phyloP scores from a whole-genome alignment of 1,140 invertebrate species.

The Drosophila kohkoa region DNA sequence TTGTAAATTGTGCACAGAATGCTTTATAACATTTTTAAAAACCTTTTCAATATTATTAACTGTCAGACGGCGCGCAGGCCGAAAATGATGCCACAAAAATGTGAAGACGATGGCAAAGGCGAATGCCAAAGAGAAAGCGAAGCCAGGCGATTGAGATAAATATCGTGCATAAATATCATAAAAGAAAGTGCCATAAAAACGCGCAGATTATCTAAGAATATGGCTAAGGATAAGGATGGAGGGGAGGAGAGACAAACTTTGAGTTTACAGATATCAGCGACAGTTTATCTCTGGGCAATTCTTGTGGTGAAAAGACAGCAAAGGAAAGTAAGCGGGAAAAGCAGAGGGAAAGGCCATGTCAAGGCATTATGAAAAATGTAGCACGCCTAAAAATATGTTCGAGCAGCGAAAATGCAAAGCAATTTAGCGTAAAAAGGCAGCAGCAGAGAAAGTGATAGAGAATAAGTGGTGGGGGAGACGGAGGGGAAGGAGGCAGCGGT shows the following conservation, averaged over 20 bases:
- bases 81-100: conserved; percentile 53
- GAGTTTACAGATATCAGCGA: conserved; percentile 61
- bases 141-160: conserved; percentile 62
- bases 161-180: conserved; percentile 71
- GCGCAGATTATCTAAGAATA: conserved; percentile 49
- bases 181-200: conserved; percentile 66
- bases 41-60: conserved; percentile 65
- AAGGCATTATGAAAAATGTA: conserved; percentile 72
- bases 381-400: conserved; percentile 71
- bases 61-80: conserved; percentile 28
- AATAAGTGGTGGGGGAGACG: neutral
- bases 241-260: conserved; percentile 27
- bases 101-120: neutral
- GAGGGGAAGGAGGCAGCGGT: no score
- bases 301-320: conserved; percentile 15
- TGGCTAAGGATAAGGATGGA: conserved; percentile 16
- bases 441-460: neutral
- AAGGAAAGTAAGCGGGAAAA: neutral
- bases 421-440: conserved; percentile 69
- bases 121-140: conserved; percentile 18
- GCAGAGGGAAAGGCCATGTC: conserved; percentile 25
- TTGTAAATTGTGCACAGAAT: conserved; percentile 52
- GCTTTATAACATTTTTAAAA: conserved; percentile 44
- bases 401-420: conserved; percentile 57
- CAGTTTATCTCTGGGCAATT: conserved; percentile 61